Evolutionary conservation across 37 sponge, comb jelly and placozoan genomes (phyloP), one percentile per base, ranked within the genome.

Genomic region (Hormiphora californensis): DNA sequence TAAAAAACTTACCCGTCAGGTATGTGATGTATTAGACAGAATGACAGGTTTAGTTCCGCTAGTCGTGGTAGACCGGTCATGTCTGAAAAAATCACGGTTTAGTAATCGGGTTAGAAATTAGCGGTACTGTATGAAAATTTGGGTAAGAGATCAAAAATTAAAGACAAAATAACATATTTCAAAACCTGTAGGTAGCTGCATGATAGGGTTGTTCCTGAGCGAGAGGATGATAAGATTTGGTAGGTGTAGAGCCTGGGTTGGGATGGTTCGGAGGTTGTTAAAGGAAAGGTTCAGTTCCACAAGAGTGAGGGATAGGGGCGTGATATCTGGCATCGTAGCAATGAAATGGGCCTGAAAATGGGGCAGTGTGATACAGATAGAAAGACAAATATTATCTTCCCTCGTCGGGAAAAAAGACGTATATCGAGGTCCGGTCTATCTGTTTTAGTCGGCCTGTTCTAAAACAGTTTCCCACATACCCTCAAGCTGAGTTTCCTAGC

Each of bases 171-270:
- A n/a, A n/a, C n/a, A n/a, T n/a, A n/a, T n/a, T n/a, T n/a, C n/a
- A 12, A 46, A 46, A 86, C 57, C 86, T 55, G 86, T 86, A 9
- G 96, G 92, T 32, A 95, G 92, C 30, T 89, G 89, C 27, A 67
- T 87, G 39, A 96, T 81, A 39, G 96, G 94, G 68, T 96, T 96
- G 39, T 94, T 94, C 39, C 96, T 92, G 88, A 96, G 68, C 81
- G 85, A 88, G 17, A 96, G 89, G 25, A 59, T 78, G 11, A 86
- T 44, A 30, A 96, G 68, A 36, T 90, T 54, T 23, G 34, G 49
- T 25, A 94, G 57, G 34, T 90, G 55, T 38, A 92, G 54, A 27
- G 94, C 57, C 17, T 92, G 88, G 0, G 34, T 12, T 12, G 96
- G 96, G 63, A 96, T 92, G 0, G 38, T 88, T 92, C 92, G 63